phyloP scores from a whole-genome alignment of 2,113 vertebrate genomes.

The Loxodonta africana region DNA sequence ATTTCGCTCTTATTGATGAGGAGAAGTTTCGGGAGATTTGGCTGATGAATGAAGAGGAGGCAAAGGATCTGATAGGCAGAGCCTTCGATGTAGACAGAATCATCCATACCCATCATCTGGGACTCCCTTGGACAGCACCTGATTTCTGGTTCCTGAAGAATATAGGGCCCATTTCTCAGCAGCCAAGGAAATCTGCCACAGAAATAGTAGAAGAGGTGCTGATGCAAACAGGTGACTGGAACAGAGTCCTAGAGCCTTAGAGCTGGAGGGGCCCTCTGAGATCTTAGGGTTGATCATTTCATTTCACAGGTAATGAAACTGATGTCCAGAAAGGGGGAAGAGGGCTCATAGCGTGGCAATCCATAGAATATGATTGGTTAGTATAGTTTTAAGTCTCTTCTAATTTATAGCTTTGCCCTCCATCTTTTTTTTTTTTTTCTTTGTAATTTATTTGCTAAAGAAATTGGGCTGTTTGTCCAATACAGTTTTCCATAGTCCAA shows the following conservation, averaged over 20 bases:
- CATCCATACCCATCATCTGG: conserved; percentile 91
- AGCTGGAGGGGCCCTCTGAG: background rate
- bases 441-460: background rate
- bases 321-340: background rate
- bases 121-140: conserved; percentile 89
- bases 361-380: fast-evolving
- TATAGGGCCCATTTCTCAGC: conserved; percentile 81
- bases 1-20: conserved; percentile 83
- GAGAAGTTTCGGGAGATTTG: conserved; percentile 90
- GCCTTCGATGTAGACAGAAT: conserved; percentile 88
- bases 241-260: fast-evolving
- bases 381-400: background rate
- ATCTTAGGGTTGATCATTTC: fast-evolving
- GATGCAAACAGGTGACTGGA: conserved; percentile 78
- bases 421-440: background rate
- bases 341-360: background rate
- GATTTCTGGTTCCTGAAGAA: conserved; percentile 84
- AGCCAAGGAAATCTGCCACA: conserved; percentile 18
- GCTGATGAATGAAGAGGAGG: conserved; percentile 92
- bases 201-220: conserved; percentile 82
- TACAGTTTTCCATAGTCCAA: background rate
- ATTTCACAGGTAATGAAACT: background rate
- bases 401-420: background rate
- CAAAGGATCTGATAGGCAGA: conserved; percentile 87
- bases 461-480: background rate